Evolutionary conservation across 2,113 vertebrate genomes (phyloP).

Genomic region (Anguilla rostrata): DNA sequence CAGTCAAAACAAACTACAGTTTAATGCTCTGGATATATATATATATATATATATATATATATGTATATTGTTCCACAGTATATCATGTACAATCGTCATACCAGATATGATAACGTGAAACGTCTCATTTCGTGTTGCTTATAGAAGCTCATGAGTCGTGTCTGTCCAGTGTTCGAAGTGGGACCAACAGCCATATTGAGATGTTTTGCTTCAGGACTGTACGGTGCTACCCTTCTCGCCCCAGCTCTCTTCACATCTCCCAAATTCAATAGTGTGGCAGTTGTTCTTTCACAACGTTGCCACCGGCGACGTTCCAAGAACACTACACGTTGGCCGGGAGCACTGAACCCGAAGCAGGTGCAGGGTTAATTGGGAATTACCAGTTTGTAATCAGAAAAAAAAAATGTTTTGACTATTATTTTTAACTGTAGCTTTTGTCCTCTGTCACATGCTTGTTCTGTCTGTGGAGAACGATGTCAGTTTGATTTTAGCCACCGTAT

Average conservation of each 20-base stretch:
- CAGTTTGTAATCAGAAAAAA: constrained; percentile 7
- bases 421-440: constrained; percentile 78
- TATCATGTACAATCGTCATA: neutral
- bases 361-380: neutral
- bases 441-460: constrained; percentile 67
- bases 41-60: constrained; percentile 30
- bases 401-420: constrained; percentile 61
- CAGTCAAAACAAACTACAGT: constrained; percentile 80
- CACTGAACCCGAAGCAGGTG: too few relatives aligned
- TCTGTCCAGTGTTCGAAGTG: neutral
- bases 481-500: constrained; percentile 42
- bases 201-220: neutral
- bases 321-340: neutral
- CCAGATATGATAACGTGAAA: neutral
- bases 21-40: constrained; percentile 25
- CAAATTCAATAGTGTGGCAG: neutral
- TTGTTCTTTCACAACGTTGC: neutral
- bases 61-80: neutral
- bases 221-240: neutral
- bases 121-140: neutral
- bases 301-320: neutral
- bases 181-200: neutral
- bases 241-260: neutral
- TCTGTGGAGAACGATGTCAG: constrained; percentile 68
- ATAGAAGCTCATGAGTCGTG: neutral